Conservation (phyloP, 2,113 vertebrate species). For the Procavia capensis region DNA sequence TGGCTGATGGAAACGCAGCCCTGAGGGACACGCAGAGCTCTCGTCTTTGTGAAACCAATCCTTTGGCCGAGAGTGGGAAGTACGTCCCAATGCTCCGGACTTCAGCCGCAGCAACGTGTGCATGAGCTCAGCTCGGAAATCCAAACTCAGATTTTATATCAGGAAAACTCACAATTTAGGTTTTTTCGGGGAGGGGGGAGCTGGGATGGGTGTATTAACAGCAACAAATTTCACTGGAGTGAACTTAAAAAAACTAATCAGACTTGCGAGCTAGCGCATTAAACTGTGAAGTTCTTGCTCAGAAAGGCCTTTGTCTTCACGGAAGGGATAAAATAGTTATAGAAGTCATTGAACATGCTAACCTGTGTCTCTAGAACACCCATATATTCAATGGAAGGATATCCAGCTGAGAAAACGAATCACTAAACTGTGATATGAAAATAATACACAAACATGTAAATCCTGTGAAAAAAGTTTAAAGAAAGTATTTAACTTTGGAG, state of each 20-base stretch:
- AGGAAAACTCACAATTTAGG: slow-evolving; percentile 92
- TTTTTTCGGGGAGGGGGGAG: slow-evolving; percentile 87
- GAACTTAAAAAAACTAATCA: slow-evolving; percentile 90
- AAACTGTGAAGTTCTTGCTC: slow-evolving; percentile 91
- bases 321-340: slow-evolving; percentile 84
- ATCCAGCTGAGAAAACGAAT: slow-evolving; percentile 90
- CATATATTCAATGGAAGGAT: slow-evolving; percentile 85
- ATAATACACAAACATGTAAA: slow-evolving; percentile 96
- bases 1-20: slow-evolving; percentile 92
- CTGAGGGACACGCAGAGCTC: slow-evolving; percentile 86
- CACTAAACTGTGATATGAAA: slow-evolving; percentile 93
- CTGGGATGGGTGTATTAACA: slow-evolving; percentile 88
- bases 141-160: slow-evolving; percentile 92
- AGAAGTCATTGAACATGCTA: slow-evolving; percentile 89
- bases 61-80: slow-evolving; percentile 86
- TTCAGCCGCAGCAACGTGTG: slow-evolving; percentile 88
- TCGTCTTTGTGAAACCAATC: slow-evolving; percentile 84
- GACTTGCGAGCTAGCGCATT: slow-evolving; percentile 89
- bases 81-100: slow-evolving; percentile 83
- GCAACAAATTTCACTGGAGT: slow-evolving; percentile 88
- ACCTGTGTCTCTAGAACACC: slow-evolving; percentile 90
- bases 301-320: slow-evolving; percentile 89
- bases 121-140: slow-evolving; percentile 93
- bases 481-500: slow-evolving; percentile 91
- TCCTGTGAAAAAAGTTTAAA: slow-evolving; percentile 92